Base-by-base conservation (phyloP, 1,140 invertebrate species). In the Drosophila nigromelanica region DNA sequence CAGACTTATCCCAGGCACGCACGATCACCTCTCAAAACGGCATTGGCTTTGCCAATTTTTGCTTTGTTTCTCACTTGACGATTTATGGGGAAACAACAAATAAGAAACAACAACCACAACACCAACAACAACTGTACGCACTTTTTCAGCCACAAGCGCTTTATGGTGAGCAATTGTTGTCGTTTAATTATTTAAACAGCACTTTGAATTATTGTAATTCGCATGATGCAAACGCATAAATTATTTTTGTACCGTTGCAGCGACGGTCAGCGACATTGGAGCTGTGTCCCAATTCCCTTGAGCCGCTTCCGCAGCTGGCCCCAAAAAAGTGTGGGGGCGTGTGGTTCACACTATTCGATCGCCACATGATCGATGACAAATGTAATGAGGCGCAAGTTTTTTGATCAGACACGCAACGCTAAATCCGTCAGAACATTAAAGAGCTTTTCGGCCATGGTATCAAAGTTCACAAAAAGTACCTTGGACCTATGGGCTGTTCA, bases 41-140 rank as follows among this genome's bases (percentile, higher is more conserved):
- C 78, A 81, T 76, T 89, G 78, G 74, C 75, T 75, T 76, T 64
- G 73, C 82, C 83, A 87, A 78, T 76, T 86, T 80, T 39, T 47
- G 66, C 75, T 73, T 83, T 80, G 76, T 87, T 81, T 72, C 64
- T 47, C 69, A 66, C 76, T 76, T 69, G 51, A 43, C 73, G 69
- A 86, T 86, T 85, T 86, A 86, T 86, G 80, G 58, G 62, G 10
- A 15, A 68, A 35, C 52, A 61, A 48, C 59, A 71, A 30, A 30
- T 52, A 52, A 52, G 18, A 30, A 67, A 55, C 40, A 61, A 24
- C 47, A 70, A 18, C n/a, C 1, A 18, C 47, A 61, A 45, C 50
- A 62, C 42, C 51, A 51, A 52, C 18, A 47, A 54, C n/a, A 50
- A 75, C 37, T 67, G 77, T 67, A 86, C 80, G 80, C 80, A 85